phyloP scores from a whole-genome alignment of 2,888 invertebrate genomes.

The Drosophila kambysellisi region DNA sequence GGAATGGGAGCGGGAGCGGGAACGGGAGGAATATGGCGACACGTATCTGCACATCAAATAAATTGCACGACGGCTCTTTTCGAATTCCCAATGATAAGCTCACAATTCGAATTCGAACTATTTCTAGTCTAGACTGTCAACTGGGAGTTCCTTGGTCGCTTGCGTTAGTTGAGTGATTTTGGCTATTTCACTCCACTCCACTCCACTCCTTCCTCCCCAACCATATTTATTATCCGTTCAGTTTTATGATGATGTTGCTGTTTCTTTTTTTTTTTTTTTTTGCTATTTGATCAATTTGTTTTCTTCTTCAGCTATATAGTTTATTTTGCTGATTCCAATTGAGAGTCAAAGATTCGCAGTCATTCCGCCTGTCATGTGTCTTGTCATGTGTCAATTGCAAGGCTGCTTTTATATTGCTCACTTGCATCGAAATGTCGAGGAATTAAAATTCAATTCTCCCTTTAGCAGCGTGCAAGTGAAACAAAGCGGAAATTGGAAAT shows the following conservation, averaged over 20 bases:
- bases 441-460: constrained; percentile 74
- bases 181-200: constrained; percentile 32
- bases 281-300: constrained; percentile 74
- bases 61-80: constrained; percentile 58
- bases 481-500: constrained; percentile 71
- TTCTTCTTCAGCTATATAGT: constrained; percentile 66
- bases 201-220: background rate
- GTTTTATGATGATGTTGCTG: constrained; percentile 69
- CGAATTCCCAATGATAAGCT: constrained; percentile 70
- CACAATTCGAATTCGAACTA: constrained; percentile 40
- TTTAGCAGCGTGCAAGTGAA: constrained; percentile 45
- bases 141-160: constrained; percentile 49
- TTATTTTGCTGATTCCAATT: constrained; percentile 73
- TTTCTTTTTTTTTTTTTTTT: constrained; percentile 13
- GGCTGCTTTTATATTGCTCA: constrained; percentile 20
- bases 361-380: constrained; percentile 15
- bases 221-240: constrained; percentile 2
- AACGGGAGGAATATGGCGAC: constrained; percentile 43
- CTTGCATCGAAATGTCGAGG: constrained; percentile 21
- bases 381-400: constrained; percentile 78
- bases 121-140: constrained; percentile 14
- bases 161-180: constrained; percentile 68
- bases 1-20: background rate
- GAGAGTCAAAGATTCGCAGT: constrained; percentile 29
- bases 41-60: constrained; percentile 72